These are phyloP conservation scores for Laupala kohalensis DNA, from an alignment of 1,140 invertebrate genomes.

Conservation along the genomic window DNA sequence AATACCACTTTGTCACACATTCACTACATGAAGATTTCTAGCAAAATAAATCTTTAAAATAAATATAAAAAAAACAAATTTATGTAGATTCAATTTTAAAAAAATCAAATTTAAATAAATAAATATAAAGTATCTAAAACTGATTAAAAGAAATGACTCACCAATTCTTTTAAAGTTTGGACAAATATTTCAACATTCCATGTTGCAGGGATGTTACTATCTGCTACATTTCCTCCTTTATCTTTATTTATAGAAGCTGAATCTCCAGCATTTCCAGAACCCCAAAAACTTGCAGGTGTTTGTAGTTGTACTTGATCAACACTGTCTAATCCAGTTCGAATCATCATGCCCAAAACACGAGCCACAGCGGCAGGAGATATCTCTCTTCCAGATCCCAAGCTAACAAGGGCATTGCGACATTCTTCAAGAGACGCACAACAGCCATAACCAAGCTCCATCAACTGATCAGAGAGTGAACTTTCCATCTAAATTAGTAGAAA, in stretches of 20 bases:
- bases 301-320: slow-evolving; percentile 41
- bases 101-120: neutral
- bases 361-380: slow-evolving; percentile 69
- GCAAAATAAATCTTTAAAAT: too few relatives aligned
- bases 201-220: slow-evolving; percentile 35
- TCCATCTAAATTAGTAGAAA: slow-evolving; percentile 6
- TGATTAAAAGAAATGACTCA: slow-evolving; percentile 27
- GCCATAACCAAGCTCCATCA: slow-evolving; percentile 78
- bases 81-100: neutral
- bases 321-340: slow-evolving; percentile 52
- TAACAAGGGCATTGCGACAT: slow-evolving; percentile 68
- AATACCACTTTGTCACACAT: too few relatives aligned
- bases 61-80: too few relatives aligned
- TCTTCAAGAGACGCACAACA: slow-evolving; percentile 80
- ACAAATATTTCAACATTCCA: slow-evolving; percentile 93
- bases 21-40: too few relatives aligned
- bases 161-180: slow-evolving; percentile 76
- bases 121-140: slow-evolving; percentile 1
- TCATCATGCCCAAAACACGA: slow-evolving; percentile 74
- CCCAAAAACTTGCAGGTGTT: slow-evolving; percentile 8
- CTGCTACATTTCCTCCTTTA: slow-evolving; percentile 16
- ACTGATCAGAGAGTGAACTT: slow-evolving; percentile 58
- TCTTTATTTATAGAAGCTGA: neutral
- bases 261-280: neutral
- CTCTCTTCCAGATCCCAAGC: slow-evolving; percentile 52